These are phyloP conservation scores for Crypturellus undulatus DNA, from an alignment of 2,113 vertebrate genomes.

Conservation along the genomic window DNA sequence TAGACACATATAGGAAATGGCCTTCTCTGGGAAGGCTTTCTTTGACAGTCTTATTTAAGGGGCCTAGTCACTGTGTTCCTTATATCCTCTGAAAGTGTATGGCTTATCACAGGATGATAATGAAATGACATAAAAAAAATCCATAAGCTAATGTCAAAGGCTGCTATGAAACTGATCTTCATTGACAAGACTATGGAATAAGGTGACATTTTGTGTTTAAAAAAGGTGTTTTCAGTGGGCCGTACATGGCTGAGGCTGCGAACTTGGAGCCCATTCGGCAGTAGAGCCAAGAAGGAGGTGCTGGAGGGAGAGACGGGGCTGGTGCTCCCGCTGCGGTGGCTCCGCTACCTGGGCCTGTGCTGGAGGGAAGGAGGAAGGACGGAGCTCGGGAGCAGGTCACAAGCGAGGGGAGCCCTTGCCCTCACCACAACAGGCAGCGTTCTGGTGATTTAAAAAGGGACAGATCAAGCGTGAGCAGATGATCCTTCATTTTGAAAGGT, in stretches of 20 bases:
- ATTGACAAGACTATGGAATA: neutral
- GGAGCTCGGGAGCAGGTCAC: neutral
- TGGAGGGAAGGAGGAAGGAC: neutral
- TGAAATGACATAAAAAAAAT: neutral
- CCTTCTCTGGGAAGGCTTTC: conserved; percentile 20
- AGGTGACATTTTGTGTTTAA: neutral
- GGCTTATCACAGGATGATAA: neutral
- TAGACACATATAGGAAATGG: neutral
- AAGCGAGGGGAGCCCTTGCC: neutral
- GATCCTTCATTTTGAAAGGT: neutral
- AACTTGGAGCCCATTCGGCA: neutral
- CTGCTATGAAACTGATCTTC: neutral
- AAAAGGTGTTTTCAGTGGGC: neutral
- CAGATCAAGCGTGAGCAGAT: neutral
- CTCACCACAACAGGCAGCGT: neutral
- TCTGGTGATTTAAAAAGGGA: neutral
- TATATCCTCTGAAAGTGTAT: neutral
- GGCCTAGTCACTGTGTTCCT: neutral
- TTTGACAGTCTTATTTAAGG: conserved; percentile 12
- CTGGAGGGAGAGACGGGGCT: neutral
- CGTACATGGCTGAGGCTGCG: neutral
- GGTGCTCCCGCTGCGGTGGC: rapidly evolving
- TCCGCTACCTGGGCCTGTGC: too few species aligned
- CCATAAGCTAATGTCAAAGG: neutral
- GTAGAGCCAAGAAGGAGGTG: rapidly evolving